A percentile compares a stretch with the other conserved stretches of the same genome.
These are phyloP conservation scores for Apodemus agrarius DNA, from an alignment of 2,797 vertebrate species.

Conservation along the genomic window DNA sequence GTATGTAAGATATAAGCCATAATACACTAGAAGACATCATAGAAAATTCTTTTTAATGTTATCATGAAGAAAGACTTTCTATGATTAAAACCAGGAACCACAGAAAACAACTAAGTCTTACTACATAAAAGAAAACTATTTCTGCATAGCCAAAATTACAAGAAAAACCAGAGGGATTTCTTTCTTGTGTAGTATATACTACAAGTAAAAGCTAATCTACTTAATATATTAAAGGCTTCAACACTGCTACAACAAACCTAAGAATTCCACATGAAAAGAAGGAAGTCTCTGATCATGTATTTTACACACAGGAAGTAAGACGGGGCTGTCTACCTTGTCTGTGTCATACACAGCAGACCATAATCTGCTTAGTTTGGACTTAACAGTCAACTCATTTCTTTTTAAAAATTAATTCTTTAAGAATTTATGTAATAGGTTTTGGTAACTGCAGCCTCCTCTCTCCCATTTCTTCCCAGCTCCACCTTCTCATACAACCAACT, in stretches of 20 bases:
- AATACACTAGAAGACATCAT: constrained; percentile 34
- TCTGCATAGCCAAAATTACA: not conserved
- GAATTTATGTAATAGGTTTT: not conserved
- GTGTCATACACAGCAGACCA: not conserved
- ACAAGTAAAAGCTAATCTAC: not conserved
- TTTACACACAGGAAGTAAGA: not conserved
- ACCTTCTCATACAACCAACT: not conserved
- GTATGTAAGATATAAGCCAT: constrained; percentile 47
- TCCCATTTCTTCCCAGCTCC: not conserved
- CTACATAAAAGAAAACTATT: constrained; percentile 43
- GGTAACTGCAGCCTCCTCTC: too few relatives aligned
- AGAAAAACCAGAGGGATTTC: not conserved
- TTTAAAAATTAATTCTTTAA: not conserved
- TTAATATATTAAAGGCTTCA: constrained; percentile 6
- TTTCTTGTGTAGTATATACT: not conserved
- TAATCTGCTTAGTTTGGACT: not conserved
- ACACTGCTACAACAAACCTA: not conserved
- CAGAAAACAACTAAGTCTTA: constrained; percentile 29
- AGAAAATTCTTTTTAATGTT: constrained; percentile 33
- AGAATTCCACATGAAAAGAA: not conserved
- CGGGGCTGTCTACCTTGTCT: not conserved
- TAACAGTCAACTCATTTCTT: not conserved
- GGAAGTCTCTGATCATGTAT: not conserved
- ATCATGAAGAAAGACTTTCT: constrained; percentile 22
- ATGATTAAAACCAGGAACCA: constrained; percentile 27